Evolutionary conservation across 2,888 invertebrate species (phyloP), one percentile per base, ranked within the genome.

Genomic region (Tricholauxania praeusta): DNA sequence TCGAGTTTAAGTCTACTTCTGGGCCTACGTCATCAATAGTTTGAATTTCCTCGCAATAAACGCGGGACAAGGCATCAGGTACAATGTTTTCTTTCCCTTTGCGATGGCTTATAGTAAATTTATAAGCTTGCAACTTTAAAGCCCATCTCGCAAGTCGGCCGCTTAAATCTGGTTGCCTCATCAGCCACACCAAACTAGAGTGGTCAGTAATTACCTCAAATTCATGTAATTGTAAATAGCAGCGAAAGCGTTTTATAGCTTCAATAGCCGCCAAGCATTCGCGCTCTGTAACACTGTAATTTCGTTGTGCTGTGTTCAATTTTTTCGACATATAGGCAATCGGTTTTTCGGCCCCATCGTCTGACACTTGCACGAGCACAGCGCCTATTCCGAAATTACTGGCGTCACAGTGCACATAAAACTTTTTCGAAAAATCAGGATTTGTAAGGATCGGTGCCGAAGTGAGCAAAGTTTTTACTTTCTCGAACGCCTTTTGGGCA

Each of bases 311-410:
- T 19, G 8, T 47, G 12, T 65, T 72, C 0, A 72, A 49, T 32
- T 72, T 72, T 51, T 60, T 65, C 2, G 65, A 65, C 66, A 72
- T 72, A 17, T 47, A 72, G 1, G 72, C 62, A 17, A 72, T 39
- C 3, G 68, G 68, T 17, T n/a, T 53, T 51, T 72, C 72, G 12
- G 12, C 22, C 2, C 55, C 28, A 15, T 74, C 57, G 1, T 64
- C 51, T 1, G 39, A 55, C 4, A 63, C 3, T 67, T 75, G 73
- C 1, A 64, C 62, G 19, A 75, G 64, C 15, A 75, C 72, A 0
- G 71, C 65, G 1, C 64, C 67, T 1, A 74, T 70, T 1, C 72
- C 72, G 49, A 59, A 62, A 32, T 66, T 32, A 17, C 71, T 60
- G 2, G 22, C 22, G 22, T 22, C 22, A 22, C 22, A 22, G 22